Evolutionary conservation across 2,113 vertebrate species (phyloP).

Genomic region (Athene cunicularia): DNA sequence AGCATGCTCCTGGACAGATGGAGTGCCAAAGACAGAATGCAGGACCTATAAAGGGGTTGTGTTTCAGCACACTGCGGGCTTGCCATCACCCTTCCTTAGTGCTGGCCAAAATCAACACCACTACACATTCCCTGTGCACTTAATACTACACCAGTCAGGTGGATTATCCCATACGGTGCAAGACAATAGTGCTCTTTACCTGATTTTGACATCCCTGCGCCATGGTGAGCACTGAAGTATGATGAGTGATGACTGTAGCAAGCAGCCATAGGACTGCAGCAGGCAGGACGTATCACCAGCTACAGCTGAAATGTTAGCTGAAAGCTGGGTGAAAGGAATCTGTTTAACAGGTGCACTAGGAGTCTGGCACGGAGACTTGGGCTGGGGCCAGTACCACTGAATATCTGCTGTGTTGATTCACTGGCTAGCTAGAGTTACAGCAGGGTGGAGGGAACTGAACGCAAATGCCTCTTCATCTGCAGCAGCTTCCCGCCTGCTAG

Average conservation of each 20-base stretch:
- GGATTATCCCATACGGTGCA: fast-evolving
- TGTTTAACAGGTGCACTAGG: slow-evolving; percentile 75
- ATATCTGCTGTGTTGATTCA: slow-evolving; percentile 70
- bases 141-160: not conserved
- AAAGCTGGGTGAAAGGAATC: slow-evolving; percentile 68
- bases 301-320: slow-evolving; percentile 62
- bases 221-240: not conserved
- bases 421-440: slow-evolving; percentile 58
- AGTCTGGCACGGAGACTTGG: slow-evolving; percentile 67
- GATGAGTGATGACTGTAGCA: not conserved
- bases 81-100: not conserved
- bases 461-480: slow-evolving; percentile 37
- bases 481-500: slow-evolving; percentile 34
- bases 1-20: fast-evolving
- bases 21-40: not conserved
- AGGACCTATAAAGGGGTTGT: not conserved
- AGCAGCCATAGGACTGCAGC: not conserved
- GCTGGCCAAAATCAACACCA: not conserved
- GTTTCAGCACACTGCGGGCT: fast-evolving
- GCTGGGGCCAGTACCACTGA: slow-evolving; percentile 64
- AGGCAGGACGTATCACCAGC: not conserved
- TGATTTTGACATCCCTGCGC: not conserved
- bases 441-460: not conserved
- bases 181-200: not conserved
- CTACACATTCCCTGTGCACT: fast-evolving